Evolutionary conservation across 2,888 invertebrate species (phyloP).

Genomic region (Athrips mouffetella): DNA sequence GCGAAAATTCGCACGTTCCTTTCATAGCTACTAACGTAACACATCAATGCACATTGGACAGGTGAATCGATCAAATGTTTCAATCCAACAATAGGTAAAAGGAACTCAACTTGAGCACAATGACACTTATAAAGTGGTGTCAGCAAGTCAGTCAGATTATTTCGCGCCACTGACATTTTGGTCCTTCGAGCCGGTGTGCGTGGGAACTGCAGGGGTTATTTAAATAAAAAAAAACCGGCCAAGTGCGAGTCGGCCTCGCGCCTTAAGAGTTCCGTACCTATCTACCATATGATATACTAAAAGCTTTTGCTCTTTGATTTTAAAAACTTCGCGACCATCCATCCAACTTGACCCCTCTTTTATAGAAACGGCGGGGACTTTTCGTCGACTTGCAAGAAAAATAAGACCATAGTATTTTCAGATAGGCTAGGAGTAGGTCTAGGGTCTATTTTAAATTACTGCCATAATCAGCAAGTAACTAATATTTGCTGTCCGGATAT

Average conservation of each 20-base stretch:
- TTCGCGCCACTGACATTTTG: slow-evolving; percentile 21
- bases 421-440: too few species aligned
- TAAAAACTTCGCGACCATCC: too few species aligned
- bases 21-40: background rate
- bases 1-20: background rate
- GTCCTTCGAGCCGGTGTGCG: slow-evolving; percentile 8
- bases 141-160: slow-evolving; percentile 30
- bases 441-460: too few species aligned
- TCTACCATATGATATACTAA: slow-evolving; percentile 13
- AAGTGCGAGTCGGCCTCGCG: too few species aligned
- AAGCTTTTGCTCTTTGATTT: too few species aligned
- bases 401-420: too few species aligned
- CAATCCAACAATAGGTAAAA: slow-evolving; percentile 1
- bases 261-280: too few species aligned
- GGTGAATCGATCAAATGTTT: background rate
- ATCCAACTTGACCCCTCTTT: too few species aligned
- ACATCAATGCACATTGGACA: background rate
- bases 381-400: too few species aligned
- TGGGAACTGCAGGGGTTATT: slow-evolving; percentile 22
- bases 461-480: too few species aligned
- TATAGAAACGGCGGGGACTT: too few species aligned
- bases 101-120: background rate
- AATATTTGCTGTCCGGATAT: too few species aligned
- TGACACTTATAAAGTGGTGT: slow-evolving; percentile 16
- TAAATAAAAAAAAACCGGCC: slow-evolving; percentile 16